Base-by-base conservation (phyloP, 1,140 invertebrate genomes). In the Drosophila ananassae region DNA sequence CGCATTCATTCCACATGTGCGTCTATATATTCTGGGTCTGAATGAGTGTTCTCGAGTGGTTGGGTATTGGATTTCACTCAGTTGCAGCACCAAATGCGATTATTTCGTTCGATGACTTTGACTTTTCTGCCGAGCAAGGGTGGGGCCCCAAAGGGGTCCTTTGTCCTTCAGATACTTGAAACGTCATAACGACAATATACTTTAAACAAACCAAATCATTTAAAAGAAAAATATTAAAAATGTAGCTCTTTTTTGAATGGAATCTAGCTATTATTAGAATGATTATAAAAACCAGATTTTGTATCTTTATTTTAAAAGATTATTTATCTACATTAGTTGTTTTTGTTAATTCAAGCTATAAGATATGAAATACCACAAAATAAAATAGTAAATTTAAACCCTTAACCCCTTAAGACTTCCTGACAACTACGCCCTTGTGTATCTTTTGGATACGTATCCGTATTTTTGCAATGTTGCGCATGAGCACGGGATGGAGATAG, bases 391-490 rank as follows among this genome's bases (percentile, higher is more conserved):
- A 25, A 6, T 25, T 25, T 25, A 25, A 25, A 1, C 37, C 22
- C 0, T 1, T 0, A n/a, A 39, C 28, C 28, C 12, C n/a, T 2
- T 9, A 9, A 28, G 1, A 3, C 2, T 0, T 2, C 17, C 9
- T n/a, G 12, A 10, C 10, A 28, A 5, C 52, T 44, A 25, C 58
- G 61, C 30, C 44, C 30, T 52, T 37, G 34, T 53, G 28, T 25
- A 52, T 60, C 37, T 44, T 52, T 9, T 48, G 41, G 30, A 32
- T 73, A 8, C 12, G 39, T 13, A 17, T 51, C 30, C 28, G n/a
- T 62, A 58, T 53, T 50, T 41, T 74, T 68, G 73, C 64, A 80
- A 79, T 85, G 73, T 68, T 85, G 81, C 81, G 79, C 79, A 83
- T 83, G 79, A 72, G 78, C 61, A 62, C 63, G 68, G 69, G n/a